Conservation (phyloP, 2,888 invertebrate genomes). For the Drosophila niveifrons region DNA sequence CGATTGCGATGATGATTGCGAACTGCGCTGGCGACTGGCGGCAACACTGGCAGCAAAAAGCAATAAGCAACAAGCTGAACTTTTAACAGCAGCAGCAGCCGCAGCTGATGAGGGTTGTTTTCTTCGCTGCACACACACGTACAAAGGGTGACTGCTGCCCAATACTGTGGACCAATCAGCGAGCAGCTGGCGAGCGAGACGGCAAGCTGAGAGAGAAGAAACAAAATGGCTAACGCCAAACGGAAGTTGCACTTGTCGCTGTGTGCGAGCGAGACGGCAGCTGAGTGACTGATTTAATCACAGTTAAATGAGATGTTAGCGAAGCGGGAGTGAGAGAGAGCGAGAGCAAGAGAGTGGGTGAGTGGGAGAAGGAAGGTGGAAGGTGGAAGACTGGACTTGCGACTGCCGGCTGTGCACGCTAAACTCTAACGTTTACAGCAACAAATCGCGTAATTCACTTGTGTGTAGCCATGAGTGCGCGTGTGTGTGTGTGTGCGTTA, state of each 20-base stretch:
- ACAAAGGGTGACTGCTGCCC: no score
- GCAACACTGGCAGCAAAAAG: not conserved
- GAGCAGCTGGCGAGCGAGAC: conserved; percentile 41
- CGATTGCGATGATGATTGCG: not conserved
- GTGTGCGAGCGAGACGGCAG: conserved; percentile 59
- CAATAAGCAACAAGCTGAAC: conserved; percentile 5
- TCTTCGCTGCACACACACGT: no score
- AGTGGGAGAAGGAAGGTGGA: conserved; percentile 26
- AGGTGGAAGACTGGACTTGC: no score
- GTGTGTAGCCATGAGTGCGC: conserved; percentile 14
- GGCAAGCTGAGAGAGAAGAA: conserved; percentile 39
- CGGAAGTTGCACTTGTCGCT: conserved; percentile 61
- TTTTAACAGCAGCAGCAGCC: not conserved
- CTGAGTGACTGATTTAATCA: conserved; percentile 70
- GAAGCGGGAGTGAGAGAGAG: not conserved
- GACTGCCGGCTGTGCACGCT: conserved; percentile 66
- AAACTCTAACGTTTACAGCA: conserved; percentile 78
- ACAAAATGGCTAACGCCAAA: conserved; percentile 83
- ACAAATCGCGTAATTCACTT: conserved; percentile 78
- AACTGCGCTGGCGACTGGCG: conserved; percentile 10
- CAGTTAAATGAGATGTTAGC: conserved; percentile 72
- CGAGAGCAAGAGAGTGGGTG: not conserved
- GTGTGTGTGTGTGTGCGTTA: conserved; percentile 22
- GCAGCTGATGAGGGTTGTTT: conserved; percentile 1
- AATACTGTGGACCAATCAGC: conserved; percentile 49